These are phyloP conservation scores for Brachypteracias leptosomus DNA, from an alignment of 2,113 vertebrate genomes.

Conservation along the genomic window DNA sequence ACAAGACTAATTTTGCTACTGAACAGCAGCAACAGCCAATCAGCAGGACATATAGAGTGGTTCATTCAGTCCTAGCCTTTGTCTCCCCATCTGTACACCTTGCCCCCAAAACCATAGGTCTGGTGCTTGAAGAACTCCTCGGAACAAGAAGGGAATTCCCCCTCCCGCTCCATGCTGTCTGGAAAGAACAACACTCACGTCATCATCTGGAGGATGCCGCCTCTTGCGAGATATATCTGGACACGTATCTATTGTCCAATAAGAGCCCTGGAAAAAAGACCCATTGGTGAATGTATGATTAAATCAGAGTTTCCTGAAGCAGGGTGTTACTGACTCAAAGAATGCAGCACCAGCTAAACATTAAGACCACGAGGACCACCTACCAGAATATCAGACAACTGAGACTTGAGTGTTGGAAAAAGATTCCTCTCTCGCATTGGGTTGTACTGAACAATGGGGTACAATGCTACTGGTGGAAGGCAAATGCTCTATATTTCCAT, in stretches of 20 bases:
- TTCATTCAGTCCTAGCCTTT: not conserved
- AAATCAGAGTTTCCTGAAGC: not conserved
- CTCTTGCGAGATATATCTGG: conserved; percentile 84
- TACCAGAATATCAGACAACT: not conserved
- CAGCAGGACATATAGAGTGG: not conserved
- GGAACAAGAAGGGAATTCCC: not conserved
- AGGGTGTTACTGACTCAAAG: not conserved
- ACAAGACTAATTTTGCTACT: not conserved
- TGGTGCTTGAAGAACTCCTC: not conserved
- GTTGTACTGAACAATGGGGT: not conserved
- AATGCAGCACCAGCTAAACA: not conserved
- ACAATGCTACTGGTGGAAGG: not conserved
- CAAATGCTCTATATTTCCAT: not conserved
- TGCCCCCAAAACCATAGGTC: not conserved
- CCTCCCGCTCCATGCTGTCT: not conserved
- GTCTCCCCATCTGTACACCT: not conserved
- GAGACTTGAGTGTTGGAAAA: not conserved
- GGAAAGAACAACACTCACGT: conserved; percentile 68
- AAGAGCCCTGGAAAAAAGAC: conserved; percentile 86
- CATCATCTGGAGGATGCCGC: conserved; percentile 86
- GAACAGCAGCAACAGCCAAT: not conserved
- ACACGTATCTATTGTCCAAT: conserved; percentile 95
- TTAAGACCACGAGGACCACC: not conserved
- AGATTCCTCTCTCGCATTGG: not conserved
- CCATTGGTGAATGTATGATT: not conserved